Percentiles rank a stretch among this genome's conserved stretches.
Conservation (phyloP, 1,140 invertebrate genomes). For the Meteorus sp. region DNA sequence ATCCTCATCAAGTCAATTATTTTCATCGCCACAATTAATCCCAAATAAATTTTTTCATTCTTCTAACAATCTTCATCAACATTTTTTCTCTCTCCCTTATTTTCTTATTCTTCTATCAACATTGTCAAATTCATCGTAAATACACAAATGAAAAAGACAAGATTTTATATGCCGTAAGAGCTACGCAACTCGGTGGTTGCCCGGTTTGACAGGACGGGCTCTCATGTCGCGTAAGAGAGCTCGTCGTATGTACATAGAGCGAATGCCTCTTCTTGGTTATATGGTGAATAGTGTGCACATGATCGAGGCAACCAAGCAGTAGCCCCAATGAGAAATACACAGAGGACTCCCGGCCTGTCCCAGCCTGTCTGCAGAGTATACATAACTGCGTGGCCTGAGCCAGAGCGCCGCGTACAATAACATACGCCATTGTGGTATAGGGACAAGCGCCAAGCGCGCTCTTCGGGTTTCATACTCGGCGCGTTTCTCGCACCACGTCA, state of each 20-base stretch:
- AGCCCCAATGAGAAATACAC: not conserved
- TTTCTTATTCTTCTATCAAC: not conserved
- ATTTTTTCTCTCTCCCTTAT: too few species aligned
- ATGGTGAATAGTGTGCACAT: not conserved
- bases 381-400: not conserved
- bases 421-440: constrained; percentile 1
- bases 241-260: constrained; percentile 4
- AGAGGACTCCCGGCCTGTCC: not conserved
- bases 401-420: not conserved
- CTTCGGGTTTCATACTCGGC: constrained; percentile 29
- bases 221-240: too few species aligned
- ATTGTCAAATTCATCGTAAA: not conserved
- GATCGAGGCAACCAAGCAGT: not conserved
- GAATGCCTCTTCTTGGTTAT: not conserved
- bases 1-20: too few species aligned
- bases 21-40: too few species aligned
- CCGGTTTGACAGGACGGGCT: constrained; percentile 16
- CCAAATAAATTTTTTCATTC: too few species aligned
- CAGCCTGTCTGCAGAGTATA: not conserved
- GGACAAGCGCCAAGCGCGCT: constrained; percentile 4
- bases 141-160: not conserved
- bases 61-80: too few species aligned
- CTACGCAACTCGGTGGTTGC: not conserved
- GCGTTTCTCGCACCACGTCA: constrained; percentile 38
- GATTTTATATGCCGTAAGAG: too few species aligned